These are phyloP conservation scores for Rhabdomys dilectus DNA, from an alignment of 2,113 vertebrate genomes.

Conservation along the genomic window DNA sequence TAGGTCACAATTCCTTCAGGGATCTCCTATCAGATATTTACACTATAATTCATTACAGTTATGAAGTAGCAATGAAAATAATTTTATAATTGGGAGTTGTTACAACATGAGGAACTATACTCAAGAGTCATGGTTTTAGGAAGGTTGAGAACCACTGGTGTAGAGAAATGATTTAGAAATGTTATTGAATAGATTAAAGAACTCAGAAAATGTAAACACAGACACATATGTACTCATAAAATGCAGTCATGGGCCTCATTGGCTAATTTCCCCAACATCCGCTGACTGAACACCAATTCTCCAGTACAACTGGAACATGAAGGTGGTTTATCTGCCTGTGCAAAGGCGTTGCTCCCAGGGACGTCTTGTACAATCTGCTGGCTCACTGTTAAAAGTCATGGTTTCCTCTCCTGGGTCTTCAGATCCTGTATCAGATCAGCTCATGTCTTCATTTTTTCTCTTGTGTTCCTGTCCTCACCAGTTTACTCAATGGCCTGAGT, in stretches of 20 bases:
- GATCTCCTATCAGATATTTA: not conserved
- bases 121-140: not conserved
- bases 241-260: not conserved
- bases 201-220: not conserved
- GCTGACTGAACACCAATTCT: not conserved
- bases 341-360: not conserved
- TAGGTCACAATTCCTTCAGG: not conserved
- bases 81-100: not conserved
- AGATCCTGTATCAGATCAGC: not conserved
- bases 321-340: not conserved
- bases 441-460: not conserved
- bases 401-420: not conserved
- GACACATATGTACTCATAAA: not conserved
- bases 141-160: not conserved
- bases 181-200: not conserved
- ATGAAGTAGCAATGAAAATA: not conserved
- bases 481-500: not conserved
- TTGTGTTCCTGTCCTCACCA: not conserved
- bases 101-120: not conserved
- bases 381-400: not conserved
- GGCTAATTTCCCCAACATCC: not conserved
- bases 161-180: conserved; percentile 24
- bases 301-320: not conserved
- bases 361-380: not conserved
- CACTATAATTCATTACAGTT: not conserved